A percentile compares a stretch with the other conserved stretches of the same genome.
Conservation (phyloP, 1,140 invertebrate species). For the Brachionus koreanus region DNA sequence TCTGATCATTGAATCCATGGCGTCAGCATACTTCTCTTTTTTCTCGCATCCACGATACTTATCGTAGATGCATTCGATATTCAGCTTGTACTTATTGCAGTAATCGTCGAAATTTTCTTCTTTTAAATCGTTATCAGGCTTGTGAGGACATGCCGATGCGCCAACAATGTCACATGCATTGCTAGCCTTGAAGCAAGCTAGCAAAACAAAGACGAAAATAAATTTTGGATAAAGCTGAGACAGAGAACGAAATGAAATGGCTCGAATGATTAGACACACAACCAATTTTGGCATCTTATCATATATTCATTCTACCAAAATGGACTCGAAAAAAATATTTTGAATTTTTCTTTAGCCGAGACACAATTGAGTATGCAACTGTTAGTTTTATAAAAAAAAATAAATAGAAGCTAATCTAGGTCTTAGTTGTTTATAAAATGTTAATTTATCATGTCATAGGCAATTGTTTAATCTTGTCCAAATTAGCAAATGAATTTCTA, state of each 20-base stretch:
- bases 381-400: background rate
- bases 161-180: conserved; percentile 42
- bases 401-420: background rate
- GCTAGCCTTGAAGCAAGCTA: background rate
- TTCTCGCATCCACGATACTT: conserved; percentile 39
- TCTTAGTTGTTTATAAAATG: background rate
- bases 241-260: background rate
- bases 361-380: background rate
- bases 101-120: conserved; percentile 28
- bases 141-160: conserved; percentile 15
- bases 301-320: conserved; percentile 28
- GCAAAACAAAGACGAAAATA: background rate
- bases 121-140: conserved; percentile 39
- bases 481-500: background rate
- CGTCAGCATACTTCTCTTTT: conserved; percentile 27
- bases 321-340: conserved; percentile 9
- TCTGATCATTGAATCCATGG: conserved; percentile 30
- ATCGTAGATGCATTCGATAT: conserved; percentile 40
- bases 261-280: background rate
- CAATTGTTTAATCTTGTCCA: background rate
- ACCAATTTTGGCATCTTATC: conserved; percentile 27
- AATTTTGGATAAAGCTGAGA: background rate
- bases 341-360: background rate
- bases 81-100: conserved; percentile 9
- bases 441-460: conserved; percentile 3